phyloP scores from a whole-genome alignment of 2,113 vertebrate species.

The Ammospiza caudacuta region DNA sequence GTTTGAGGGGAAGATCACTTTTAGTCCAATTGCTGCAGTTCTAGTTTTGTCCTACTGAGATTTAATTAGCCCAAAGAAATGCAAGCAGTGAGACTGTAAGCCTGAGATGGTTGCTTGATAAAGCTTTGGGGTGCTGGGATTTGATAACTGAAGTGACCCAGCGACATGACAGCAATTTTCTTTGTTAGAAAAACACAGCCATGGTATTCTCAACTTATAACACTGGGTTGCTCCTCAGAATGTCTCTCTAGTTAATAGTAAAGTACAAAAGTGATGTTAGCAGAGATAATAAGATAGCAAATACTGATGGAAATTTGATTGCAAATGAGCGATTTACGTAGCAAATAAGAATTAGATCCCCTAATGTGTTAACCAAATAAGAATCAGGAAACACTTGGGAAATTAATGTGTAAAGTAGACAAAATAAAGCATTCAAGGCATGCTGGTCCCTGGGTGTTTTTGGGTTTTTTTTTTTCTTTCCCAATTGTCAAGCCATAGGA shows the following conservation, averaged over 20 bases:
- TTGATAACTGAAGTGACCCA: constrained; percentile 11
- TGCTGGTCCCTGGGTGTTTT: background rate
- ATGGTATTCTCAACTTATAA: background rate
- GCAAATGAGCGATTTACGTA: constrained; percentile 50
- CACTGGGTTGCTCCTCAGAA: background rate
- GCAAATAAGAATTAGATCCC: constrained; percentile 50
- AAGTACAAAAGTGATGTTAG: constrained; percentile 47
- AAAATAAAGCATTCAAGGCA: constrained; percentile 36
- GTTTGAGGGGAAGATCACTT: background rate
- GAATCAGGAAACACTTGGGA: constrained; percentile 54
- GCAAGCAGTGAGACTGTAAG: background rate
- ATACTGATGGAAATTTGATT: constrained; percentile 56
- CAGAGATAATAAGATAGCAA: constrained; percentile 45
- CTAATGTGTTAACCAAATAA: constrained; percentile 50
- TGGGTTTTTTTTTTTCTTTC: background rate
- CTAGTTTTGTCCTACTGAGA: background rate
- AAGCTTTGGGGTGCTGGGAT: constrained; percentile 25
- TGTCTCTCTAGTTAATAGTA: constrained; percentile 42
- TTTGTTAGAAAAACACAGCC: constrained; percentile 28
- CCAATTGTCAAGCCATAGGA: background rate
- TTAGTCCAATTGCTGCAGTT: background rate
- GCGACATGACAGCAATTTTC: background rate
- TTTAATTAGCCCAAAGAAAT: background rate
- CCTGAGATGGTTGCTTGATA: background rate
- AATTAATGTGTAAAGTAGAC: constrained; percentile 62